Conservation (phyloP, 2,888 invertebrate genomes). For the Caenorhabditis sp. region DNA sequence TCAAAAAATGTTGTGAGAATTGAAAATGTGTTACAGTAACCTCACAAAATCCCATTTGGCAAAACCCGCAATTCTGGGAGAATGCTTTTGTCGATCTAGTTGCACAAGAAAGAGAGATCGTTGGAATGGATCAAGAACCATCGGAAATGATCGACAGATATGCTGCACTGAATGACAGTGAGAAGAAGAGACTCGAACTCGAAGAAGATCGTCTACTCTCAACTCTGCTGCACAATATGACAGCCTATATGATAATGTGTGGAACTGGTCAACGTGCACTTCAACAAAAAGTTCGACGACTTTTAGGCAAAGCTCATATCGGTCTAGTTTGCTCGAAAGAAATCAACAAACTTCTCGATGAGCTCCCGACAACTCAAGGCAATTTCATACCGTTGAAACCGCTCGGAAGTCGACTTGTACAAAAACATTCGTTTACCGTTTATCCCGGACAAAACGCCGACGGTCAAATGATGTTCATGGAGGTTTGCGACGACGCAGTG, state of each 20-base stretch:
- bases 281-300: slow-evolving; percentile 80
- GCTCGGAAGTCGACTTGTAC: slow-evolving; percentile 89
- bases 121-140: slow-evolving; percentile 91
- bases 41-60: slow-evolving; percentile 79
- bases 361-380: slow-evolving; percentile 86
- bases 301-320: slow-evolving; percentile 97
- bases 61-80: slow-evolving; percentile 99
- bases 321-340: slow-evolving; percentile 96
- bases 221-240: slow-evolving; percentile 92
- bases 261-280: slow-evolving; percentile 62
- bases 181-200: slow-evolving; percentile 87
- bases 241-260: slow-evolving; percentile 84
- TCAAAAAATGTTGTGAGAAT: neutral
- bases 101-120: slow-evolving; percentile 94
- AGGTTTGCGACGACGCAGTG: slow-evolving; percentile 85
- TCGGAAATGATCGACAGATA: slow-evolving; percentile 71
- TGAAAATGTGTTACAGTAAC: slow-evolving; percentile 40
- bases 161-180: slow-evolving; percentile 69
- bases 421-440: slow-evolving; percentile 96
- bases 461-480: slow-evolving; percentile 78
- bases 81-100: slow-evolving; percentile 98
- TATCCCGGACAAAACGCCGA: slow-evolving; percentile 92
- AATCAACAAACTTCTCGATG: slow-evolving; percentile 92
- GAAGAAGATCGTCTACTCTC: slow-evolving; percentile 95
- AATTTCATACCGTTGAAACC: slow-evolving; percentile 97